Conservation (phyloP, 1,140 invertebrate species). For the Brachionus rubens region DNA sequence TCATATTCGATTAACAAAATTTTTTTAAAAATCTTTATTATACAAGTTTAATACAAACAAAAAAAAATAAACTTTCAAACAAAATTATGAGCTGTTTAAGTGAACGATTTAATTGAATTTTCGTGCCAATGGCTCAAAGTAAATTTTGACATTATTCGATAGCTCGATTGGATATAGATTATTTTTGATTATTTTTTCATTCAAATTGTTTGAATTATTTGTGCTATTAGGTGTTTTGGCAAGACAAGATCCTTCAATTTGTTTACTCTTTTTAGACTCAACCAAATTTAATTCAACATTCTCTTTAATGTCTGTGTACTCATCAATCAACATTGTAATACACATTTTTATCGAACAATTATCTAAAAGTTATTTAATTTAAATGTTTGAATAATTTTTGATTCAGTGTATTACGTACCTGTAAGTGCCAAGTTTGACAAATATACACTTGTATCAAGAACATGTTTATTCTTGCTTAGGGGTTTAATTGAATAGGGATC, state of each 20-base stretch:
- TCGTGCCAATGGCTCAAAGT: constrained; percentile 21
- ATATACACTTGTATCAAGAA: background rate
- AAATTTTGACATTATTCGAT: constrained; percentile 12
- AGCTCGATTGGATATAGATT: constrained; percentile 27
- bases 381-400: background rate
- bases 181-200: background rate
- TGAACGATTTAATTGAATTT: constrained; percentile 26
- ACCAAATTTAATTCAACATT: background rate
- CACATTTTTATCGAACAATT: constrained; percentile 28
- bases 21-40: too few species aligned
- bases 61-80: too few species aligned
- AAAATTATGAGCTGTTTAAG: too few species aligned
- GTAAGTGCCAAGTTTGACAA: constrained; percentile 12
- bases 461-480: background rate
- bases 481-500: background rate
- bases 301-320: constrained; percentile 13
- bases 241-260: background rate
- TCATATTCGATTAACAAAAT: too few species aligned
- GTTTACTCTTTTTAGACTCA: background rate
- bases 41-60: too few species aligned
- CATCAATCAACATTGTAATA: constrained; percentile 18
- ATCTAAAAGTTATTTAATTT: background rate
- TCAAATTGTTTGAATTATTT: background rate
- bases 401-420: background rate
- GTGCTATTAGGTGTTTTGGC: background rate